Base-by-base conservation (phyloP, 2,888 invertebrate genomes). In the Patella pellucida region DNA sequence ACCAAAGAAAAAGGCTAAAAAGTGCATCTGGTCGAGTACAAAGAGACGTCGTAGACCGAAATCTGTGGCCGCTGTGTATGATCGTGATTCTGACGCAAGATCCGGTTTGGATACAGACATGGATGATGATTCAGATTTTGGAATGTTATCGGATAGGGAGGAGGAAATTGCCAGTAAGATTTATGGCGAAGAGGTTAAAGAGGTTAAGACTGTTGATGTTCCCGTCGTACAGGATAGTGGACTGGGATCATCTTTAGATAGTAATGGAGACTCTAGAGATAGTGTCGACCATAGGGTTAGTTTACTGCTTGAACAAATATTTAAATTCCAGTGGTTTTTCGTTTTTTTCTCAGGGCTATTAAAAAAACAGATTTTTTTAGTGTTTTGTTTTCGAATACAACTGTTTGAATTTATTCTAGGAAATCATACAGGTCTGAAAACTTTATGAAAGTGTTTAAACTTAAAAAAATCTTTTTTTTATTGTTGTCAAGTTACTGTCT, bases 181-280 rank as follows among this genome's bases (percentile, higher is more conserved):
- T 7, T 56, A 50, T 14, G 41, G 41, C 41, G 41, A 41, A 41
- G 41, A 52, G 16, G 51, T 41, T 19, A 68, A n/a, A 68, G 73
- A 69, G 52, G 50, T 67, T 19, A 51, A n/a, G 51, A 68, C 73
- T 68, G 50, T 68, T 51, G 41, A 41, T 41, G 41, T 41, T 19
- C 67, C 71, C 68, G 76, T 73, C n/a, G 68, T 71, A 52, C 71
- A 67, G 15, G 88, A 88, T 76, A 88, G 88, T 82, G 88, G 88
- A 67, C 71, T 86, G 11, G 86, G 88, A 41, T 87, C 86, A 74
- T 85, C 86, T n/a, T 79, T 86, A 19, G 84, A 84, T 31, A 87
- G 86, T 77, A 88, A 85, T 80, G 87, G 86, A 67, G 88, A 88
- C 69, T 88, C 88, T 14, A 79, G 85, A 69, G 88, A 88, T 78